phyloP scores from a whole-genome alignment of 1,140 invertebrate species.

The Aphis gossypii region DNA sequence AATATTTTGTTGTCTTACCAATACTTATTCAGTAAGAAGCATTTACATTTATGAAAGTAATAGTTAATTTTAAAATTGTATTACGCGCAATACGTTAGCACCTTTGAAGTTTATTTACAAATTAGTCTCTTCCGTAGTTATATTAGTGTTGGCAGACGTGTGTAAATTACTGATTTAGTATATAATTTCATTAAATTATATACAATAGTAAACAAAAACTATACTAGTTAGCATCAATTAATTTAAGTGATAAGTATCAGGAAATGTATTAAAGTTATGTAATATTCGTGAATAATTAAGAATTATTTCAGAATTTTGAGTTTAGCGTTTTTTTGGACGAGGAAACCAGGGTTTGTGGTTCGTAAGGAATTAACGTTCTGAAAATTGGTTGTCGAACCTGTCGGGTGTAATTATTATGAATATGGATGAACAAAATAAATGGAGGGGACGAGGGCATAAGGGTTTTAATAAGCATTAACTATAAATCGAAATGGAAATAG shows the following conservation, averaged over 20 bases:
- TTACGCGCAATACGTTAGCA: not conserved
- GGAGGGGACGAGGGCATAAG: not conserved
- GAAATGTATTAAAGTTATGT: not conserved
- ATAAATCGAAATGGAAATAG: constrained; percentile 28
- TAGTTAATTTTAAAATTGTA: not conserved
- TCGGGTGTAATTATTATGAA: not conserved
- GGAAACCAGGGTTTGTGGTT: not conserved
- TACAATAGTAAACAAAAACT: not conserved
- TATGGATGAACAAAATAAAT: not conserved
- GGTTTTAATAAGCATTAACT: constrained; percentile 31
- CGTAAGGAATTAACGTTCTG: constrained; percentile 12
- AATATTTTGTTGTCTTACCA: not conserved
- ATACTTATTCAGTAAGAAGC: not conserved
- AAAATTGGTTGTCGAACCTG: not conserved
- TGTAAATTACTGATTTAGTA: not conserved
- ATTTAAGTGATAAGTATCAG: not conserved
- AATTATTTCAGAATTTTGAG: not conserved
- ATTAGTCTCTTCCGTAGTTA: not conserved
- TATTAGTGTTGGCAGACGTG: not conserved
- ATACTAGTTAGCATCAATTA: not conserved
- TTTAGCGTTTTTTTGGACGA: not conserved
- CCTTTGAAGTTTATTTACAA: not conserved
- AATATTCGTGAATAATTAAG: not conserved
- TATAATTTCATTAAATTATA: not conserved
- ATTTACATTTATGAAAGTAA: not conserved